These are phyloP conservation scores for Diaperis boleti DNA, from an alignment of 2,888 invertebrate species.

Conservation along the genomic window DNA sequence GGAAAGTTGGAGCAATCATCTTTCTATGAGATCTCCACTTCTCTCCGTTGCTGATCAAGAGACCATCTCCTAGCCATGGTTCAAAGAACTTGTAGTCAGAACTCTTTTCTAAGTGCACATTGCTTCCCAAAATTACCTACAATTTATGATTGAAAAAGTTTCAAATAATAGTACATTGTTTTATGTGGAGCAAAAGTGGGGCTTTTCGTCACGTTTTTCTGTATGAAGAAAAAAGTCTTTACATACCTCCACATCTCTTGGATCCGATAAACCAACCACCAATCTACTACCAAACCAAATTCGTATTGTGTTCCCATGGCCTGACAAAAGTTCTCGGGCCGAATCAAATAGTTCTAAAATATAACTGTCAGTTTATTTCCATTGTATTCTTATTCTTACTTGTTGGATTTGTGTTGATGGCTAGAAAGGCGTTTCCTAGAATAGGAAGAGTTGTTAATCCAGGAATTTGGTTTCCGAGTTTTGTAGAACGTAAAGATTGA, in stretches of 20 bases:
- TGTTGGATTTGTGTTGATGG: constrained; percentile 16
- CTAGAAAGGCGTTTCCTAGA: constrained; percentile 49
- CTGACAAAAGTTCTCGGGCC: background rate
- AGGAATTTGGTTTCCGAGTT: constrained; percentile 52
- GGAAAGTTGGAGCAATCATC: constrained; percentile 89
- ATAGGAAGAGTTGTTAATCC: constrained; percentile 49
- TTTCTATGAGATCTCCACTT: constrained; percentile 90
- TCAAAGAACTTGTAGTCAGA: constrained; percentile 84
- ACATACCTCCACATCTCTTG: constrained; percentile 81
- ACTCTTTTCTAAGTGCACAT: constrained; percentile 84
- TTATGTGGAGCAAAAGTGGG: no score
- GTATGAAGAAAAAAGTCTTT: background rate
- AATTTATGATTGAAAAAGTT: background rate
- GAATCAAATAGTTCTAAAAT: constrained; percentile 9
- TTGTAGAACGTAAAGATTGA: constrained; percentile 47
- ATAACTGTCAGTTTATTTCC: background rate
- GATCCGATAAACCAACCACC: constrained; percentile 79
- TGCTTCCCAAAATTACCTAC: constrained; percentile 75
- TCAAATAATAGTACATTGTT: no score
- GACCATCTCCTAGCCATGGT: constrained; percentile 87
- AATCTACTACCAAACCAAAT: constrained; percentile 84
- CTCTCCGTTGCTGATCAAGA: constrained; percentile 85
- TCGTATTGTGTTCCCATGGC: constrained; percentile 70
- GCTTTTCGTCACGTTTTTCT: no score
- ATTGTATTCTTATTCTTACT: constrained; percentile 3